Evolutionary conservation across 2,797 vertebrate genomes (phyloP), one percentile per base, ranked within the genome.

Genomic region (Arctocebus calabarensis): DNA sequence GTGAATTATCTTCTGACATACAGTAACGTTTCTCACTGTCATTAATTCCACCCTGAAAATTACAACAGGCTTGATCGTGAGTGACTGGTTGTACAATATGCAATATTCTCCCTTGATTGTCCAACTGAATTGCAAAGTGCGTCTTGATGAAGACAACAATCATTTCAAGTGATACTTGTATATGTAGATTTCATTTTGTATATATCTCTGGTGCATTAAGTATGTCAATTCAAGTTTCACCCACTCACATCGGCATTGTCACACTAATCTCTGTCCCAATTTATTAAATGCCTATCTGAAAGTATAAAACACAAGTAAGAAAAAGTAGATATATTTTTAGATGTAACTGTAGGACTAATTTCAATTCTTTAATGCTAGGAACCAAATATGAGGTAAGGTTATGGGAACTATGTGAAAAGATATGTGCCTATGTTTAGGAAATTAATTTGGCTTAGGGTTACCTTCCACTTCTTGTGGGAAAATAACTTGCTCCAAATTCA

Each of bases 271-370:
- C 75, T 78, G 8, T 40, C 11, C 59, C 37, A 52, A 57, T 61
- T 89, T 88, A 62, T 83, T 91, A 96, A 92, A 68, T n/a, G 43
- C 17, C 8, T 93, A 32, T 45, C 5, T 84, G 75, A 79, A 94
- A 74, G 82, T 77, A 55, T 43, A 37, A 88, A 78, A 78, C n/a
- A 57, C 4, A 79, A 85, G 3, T n/a, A 23, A 78, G 34, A 84
- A 81, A 75, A 78, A 34, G 84, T 25, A 83, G 8, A 17, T 52
- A 78, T 4, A 59, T 2, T 85, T 86, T 92, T 78, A 83, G 13
- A 82, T 68, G 2, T 79, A 45, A 34, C 20, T 86, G 4, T 59
- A 45, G 37, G 70, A 59, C 64, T 78, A 86, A 57, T 70, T 93
- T 84, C 16, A 77, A 83, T 91, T 91, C 9, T 1, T 55, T 27